These are phyloP conservation scores for Grantiella picta DNA, from an alignment of 2,113 vertebrate species.

Conservation along the genomic window DNA sequence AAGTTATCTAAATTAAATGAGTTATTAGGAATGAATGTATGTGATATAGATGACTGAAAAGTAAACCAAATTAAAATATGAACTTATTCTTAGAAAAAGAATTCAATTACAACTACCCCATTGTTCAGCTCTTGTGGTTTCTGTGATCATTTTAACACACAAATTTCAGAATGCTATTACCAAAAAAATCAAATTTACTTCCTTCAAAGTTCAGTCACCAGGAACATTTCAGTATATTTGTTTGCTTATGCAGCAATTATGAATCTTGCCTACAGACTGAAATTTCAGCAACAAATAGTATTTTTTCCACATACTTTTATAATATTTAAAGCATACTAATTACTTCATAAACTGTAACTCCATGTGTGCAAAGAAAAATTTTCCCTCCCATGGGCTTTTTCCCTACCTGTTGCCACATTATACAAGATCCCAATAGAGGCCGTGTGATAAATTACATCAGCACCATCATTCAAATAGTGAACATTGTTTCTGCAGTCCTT, in stretches of 20 bases:
- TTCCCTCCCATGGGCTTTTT: neutral
- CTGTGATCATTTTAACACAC: neutral
- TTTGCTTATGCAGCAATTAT: neutral
- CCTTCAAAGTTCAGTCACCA: neutral
- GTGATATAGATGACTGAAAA: neutral
- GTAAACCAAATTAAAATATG: neutral
- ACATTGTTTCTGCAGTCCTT: constrained; percentile 98
- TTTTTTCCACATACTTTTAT: neutral
- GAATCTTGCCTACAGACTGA: neutral
- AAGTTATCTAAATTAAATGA: neutral
- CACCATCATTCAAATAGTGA: constrained; percentile 96
- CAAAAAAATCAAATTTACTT: neutral
- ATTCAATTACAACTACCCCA: neutral
- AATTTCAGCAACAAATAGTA: neutral
- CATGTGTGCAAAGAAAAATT: neutral
- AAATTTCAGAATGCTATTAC: neutral
- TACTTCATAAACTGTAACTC: neutral
- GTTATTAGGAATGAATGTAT: neutral
- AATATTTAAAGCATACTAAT: neutral
- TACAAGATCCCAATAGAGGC: constrained; percentile 93
- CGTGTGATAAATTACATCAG: constrained; percentile 96
- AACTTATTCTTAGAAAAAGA: neutral
- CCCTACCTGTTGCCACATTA: constrained; percentile 92
- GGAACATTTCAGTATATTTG: neutral
- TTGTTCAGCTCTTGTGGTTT: neutral